A percentile compares a stretch with the other conserved stretches of the same genome.
Conservation (phyloP, 2,797 vertebrate genomes). For the Muraenolepis orangiensis region DNA sequence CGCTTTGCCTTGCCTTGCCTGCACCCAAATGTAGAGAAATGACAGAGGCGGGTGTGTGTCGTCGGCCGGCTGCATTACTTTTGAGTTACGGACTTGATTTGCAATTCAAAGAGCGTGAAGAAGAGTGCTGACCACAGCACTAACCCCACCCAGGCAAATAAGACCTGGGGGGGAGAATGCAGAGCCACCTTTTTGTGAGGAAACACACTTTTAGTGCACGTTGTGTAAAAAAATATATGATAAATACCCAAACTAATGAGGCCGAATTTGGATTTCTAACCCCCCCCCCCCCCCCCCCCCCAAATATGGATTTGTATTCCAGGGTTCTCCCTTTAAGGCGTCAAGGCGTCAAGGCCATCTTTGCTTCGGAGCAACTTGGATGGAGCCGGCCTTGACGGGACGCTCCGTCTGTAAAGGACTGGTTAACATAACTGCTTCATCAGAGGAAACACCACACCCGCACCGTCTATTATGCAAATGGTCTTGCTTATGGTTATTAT, state of each 20-base stretch:
- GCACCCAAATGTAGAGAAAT: conserved; percentile 79
- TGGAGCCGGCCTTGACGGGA: conserved; percentile 56
- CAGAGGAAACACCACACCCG: conserved; percentile 37
- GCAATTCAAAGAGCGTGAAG: conserved; percentile 77
- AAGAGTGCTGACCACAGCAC: conserved; percentile 81
- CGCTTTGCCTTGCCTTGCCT: no score
- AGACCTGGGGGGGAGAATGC: conserved; percentile 71
- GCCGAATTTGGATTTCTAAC: conserved; percentile 67
- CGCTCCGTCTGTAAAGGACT: conserved; percentile 53
- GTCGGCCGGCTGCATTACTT: conserved; percentile 73
- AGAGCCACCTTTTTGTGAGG: conserved; percentile 59
- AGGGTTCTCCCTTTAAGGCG: conserved; percentile 43
- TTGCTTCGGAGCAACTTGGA: conserved; percentile 53
- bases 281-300: no score
- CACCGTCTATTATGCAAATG: conserved; percentile 38
- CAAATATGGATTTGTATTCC: conserved; percentile 40
- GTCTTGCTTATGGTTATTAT: conserved; percentile 12
- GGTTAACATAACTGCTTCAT: conserved; percentile 67
- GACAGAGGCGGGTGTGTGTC: conserved; percentile 71
- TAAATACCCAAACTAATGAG: conserved; percentile 75
- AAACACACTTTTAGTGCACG: conserved; percentile 71
- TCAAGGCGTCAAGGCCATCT: conserved; percentile 56
- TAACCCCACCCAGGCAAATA: conserved; percentile 73
- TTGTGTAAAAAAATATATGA: conserved; percentile 76
- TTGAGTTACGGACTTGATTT: conserved; percentile 76